These are phyloP conservation scores for Oncorhynchus tshawytscha DNA, from an alignment of 2,113 vertebrate species.

Conservation along the genomic window DNA sequence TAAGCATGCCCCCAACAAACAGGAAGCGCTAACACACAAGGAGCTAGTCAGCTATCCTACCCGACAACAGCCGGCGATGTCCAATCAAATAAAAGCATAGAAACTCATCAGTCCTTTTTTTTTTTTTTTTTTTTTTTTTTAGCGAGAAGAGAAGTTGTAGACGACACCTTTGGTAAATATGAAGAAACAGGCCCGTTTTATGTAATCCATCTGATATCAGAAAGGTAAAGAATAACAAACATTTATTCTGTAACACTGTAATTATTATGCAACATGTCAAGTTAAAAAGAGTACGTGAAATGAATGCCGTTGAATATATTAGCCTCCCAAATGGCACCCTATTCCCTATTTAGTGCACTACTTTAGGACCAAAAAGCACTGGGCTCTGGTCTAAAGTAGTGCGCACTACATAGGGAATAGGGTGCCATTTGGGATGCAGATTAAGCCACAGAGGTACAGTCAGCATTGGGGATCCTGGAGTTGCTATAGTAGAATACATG, in stretches of 20 bases:
- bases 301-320: background rate
- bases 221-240: background rate
- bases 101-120: constrained; percentile 28
- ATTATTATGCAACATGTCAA: constrained; percentile 26
- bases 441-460: constrained; percentile 63
- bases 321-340: background rate
- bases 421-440: too few relatives aligned
- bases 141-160: constrained; percentile 20
- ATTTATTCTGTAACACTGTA: background rate
- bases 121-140: background rate
- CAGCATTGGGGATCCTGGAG: constrained; percentile 78
- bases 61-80: constrained; percentile 14
- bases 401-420: too few relatives aligned
- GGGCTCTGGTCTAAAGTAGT: too few relatives aligned
- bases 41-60: constrained; percentile 56
- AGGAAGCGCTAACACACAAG: constrained; percentile 41
- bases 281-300: background rate
- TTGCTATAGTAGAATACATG: constrained; percentile 43
- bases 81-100: constrained; percentile 24
- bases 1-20: background rate
- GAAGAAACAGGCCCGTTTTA: constrained; percentile 32
- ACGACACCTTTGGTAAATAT: constrained; percentile 64
- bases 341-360: background rate
- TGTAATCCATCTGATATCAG: constrained; percentile 1
- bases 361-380: too few relatives aligned